A percentile compares a stretch with the other conserved stretches of the same genome.
Conservation (phyloP, 2,888 invertebrate genomes). For the Peribatodes rhomboidaria region DNA sequence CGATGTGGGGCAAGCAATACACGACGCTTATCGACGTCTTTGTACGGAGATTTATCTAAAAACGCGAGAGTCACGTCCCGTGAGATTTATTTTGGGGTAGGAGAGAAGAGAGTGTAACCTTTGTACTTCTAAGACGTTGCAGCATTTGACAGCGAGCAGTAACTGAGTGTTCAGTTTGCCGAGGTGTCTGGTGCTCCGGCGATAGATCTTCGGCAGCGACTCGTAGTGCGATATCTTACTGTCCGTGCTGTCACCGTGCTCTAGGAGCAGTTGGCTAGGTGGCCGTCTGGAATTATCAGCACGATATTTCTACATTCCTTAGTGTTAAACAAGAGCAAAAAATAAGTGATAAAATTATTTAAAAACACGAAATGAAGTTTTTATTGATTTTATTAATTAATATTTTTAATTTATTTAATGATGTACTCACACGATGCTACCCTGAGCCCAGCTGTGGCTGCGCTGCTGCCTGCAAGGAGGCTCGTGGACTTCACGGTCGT, state of each 20-base stretch:
- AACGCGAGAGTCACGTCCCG: too few species aligned
- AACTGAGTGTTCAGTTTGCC: constrained; percentile 63
- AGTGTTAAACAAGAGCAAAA: too few species aligned
- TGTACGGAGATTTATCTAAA: too few species aligned
- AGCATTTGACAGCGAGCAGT: constrained; percentile 54
- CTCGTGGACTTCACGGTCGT: background rate
- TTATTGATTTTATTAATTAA: background rate
- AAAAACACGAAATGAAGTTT: too few species aligned
- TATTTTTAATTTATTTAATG: background rate
- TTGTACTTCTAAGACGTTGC: constrained; percentile 44
- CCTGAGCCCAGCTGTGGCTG: constrained; percentile 3
- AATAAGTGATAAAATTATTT: too few species aligned
- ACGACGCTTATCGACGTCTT: too few species aligned
- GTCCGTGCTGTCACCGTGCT: background rate
- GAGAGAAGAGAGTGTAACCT: constrained; percentile 39
- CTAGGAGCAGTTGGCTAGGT: background rate
- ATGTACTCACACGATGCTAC: background rate
- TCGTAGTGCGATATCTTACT: constrained; percentile 19
- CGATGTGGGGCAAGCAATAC: too few species aligned
- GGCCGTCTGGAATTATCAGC: background rate
- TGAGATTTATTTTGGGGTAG: too few species aligned
- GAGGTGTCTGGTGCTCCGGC: constrained; percentile 35
- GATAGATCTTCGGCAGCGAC: constrained; percentile 36
- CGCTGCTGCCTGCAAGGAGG: background rate
- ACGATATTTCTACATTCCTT: too few species aligned